Evolutionary conservation across 2,888 invertebrate genomes (phyloP).

Genomic region (Pomacea canaliculata): DNA sequence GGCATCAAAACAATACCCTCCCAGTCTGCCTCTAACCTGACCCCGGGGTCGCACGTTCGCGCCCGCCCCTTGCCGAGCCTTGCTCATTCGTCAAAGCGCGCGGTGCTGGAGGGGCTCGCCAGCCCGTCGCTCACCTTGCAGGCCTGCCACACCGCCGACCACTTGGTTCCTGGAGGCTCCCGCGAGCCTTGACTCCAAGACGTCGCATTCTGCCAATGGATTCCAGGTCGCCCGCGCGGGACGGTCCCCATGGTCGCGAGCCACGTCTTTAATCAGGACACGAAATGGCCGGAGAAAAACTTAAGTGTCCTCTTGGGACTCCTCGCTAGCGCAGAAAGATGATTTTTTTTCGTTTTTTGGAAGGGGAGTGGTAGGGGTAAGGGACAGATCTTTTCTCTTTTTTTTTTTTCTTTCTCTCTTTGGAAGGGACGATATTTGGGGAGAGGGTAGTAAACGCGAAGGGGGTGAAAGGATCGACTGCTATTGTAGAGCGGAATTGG

Average conservation of each 20-base stretch:
- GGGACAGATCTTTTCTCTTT: too few relatives aligned
- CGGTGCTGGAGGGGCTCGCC: background rate
- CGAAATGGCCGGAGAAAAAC: slow-evolving; percentile 13
- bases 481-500: background rate
- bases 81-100: slow-evolving; percentile 17
- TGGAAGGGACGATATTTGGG: too few relatives aligned
- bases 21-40: slow-evolving; percentile 11
- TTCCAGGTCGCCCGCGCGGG: background rate
- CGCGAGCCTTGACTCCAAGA: background rate
- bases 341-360: slow-evolving; percentile 9
- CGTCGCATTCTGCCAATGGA: background rate
- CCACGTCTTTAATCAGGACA: slow-evolving; percentile 23
- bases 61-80: slow-evolving; percentile 5
- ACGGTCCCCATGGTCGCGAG: slow-evolving; percentile 7
- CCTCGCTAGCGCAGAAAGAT: slow-evolving; percentile 14
- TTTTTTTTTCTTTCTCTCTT: too few relatives aligned
- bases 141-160: background rate
- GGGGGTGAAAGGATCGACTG: background rate
- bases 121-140: background rate
- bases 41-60: slow-evolving; percentile 16
- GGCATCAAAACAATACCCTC: slow-evolving; percentile 28
- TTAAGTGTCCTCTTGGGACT: slow-evolving; percentile 21
- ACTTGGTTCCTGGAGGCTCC: background rate
- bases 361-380: too few relatives aligned
- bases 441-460: too few relatives aligned